Evolutionary conservation across 2,113 vertebrate genomes (phyloP).

Genomic region (Capreolus pygargus): DNA sequence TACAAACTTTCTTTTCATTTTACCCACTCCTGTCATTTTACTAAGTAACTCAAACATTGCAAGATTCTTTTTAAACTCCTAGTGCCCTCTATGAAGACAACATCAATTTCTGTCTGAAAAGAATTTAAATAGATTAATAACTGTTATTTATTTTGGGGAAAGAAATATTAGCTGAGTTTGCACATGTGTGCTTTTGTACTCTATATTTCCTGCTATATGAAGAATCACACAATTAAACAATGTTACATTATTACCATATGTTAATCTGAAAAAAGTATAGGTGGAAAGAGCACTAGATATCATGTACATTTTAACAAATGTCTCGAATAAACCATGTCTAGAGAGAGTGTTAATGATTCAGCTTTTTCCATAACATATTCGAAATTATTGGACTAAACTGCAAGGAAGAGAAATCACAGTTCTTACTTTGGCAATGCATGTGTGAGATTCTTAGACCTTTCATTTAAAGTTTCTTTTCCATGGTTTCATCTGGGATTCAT

Average conservation of each 20-base stretch:
- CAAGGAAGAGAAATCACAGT: neutral
- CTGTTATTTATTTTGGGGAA: neutral
- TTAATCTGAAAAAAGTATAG: constrained; percentile 29
- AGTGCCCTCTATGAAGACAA: constrained; percentile 23
- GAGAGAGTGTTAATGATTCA: constrained; percentile 4
- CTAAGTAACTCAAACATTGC: constrained; percentile 11
- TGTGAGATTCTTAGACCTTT: neutral
- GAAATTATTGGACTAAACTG: neutral
- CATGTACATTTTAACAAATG: neutral
- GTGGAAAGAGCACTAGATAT: neutral
- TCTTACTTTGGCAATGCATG: neutral
- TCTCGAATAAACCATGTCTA: neutral
- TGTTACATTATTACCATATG: neutral
- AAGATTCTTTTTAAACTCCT: constrained; percentile 11
- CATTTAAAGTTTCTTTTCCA: neutral
- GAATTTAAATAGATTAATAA: constrained; percentile 29
- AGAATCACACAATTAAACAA: neutral
- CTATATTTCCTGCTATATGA: constrained; percentile 9
- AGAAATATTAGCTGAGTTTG: constrained; percentile 23
- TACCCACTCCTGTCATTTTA: neutral
- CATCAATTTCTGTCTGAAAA: constrained; percentile 30
- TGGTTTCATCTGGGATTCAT: neutral
- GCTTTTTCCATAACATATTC: neutral
- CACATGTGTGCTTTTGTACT: constrained; percentile 25
- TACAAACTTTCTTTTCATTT: constrained; percentile 34